Conservation (phyloP, 2,113 vertebrate genomes). For the Glaucomys volans region DNA sequence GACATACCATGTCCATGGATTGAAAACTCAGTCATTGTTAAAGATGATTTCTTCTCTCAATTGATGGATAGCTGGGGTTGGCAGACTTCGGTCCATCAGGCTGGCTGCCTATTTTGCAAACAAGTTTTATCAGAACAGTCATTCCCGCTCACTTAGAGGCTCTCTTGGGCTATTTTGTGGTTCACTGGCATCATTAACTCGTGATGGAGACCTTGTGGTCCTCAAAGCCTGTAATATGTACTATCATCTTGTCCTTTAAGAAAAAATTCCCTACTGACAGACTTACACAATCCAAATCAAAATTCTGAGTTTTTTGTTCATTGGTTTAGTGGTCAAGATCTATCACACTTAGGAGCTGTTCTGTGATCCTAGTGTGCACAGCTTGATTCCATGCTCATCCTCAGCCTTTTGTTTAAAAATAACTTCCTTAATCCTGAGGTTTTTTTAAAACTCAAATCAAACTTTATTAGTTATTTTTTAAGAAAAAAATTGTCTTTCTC, state of each 20-base stretch:
- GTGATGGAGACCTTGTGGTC: neutral
- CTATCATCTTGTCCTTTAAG: neutral
- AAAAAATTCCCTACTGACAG: neutral
- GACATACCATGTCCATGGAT: neutral
- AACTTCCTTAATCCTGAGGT: neutral
- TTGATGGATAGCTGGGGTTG: neutral
- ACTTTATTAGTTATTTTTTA: neutral
- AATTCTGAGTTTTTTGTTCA: neutral
- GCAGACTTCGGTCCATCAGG: neutral
- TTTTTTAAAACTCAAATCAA: neutral
- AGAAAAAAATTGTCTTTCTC: neutral
- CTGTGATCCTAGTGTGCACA: neutral
- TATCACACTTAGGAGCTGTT: neutral
- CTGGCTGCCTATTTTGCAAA: neutral
- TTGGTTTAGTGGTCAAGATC: neutral
- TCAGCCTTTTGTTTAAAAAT: neutral
- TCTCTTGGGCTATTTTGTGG: neutral
- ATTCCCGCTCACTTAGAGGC: too few species aligned
- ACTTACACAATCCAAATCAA: neutral
- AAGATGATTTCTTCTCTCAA: neutral
- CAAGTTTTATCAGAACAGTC: neutral
- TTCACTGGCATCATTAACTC: rapidly evolving
- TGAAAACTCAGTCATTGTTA: neutral
- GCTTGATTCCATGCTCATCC: neutral
- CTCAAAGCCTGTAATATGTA: neutral